Evolutionary conservation across 2,888 invertebrate species (phyloP), one percentile per base, ranked within the genome.

Genomic region (Cerastis leucographa): DNA sequence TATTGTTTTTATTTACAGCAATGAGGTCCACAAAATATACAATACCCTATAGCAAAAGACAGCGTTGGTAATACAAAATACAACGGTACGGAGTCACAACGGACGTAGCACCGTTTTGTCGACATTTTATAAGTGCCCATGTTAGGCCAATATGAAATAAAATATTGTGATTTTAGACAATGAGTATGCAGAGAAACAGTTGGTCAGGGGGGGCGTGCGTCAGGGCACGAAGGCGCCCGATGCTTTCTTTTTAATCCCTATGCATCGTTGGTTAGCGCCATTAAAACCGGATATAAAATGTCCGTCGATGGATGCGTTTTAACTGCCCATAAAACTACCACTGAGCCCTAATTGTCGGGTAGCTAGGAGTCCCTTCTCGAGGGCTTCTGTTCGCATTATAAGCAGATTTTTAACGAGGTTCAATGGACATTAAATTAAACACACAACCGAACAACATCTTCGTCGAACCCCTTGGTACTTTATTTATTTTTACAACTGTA

Each of bases 261-360:
- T 83, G 84, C 83, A 67, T 72, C 69, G 77, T 75, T 81, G 76
- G 79, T 83, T 76, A 78, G 71, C 84, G 87, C 86, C 90, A 90
- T 92, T 93, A 93, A 94, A 94, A 92, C 90, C 90, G 92, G 92
- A 92, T 93, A 93, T 95, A 93, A 95, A 95, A 92, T 89, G 90
- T 85, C 86, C 88, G 90, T 85, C 90, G 88, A 93, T 93, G 90
- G 90, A 92, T 93, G 90, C 87, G 79, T 91, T 94, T 95, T 95
- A 93, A 95, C 91, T 91, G 90, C 90, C 91, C 92, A 94, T 96
- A 92, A 95, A 96, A 94, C 89, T 87, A 91, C 92, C 89, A 95
- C 94, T 93, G 94, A 93, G 92, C 88, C 89, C 92, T 94, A 94
- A 95, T 95, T 95, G 94, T 95, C 87, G 87, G 80, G 83, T 89